Evolutionary conservation across 2,797 vertebrate genomes (phyloP), one percentile per base, ranked within the genome.

Genomic region (Alexandromys oeconomus): DNA sequence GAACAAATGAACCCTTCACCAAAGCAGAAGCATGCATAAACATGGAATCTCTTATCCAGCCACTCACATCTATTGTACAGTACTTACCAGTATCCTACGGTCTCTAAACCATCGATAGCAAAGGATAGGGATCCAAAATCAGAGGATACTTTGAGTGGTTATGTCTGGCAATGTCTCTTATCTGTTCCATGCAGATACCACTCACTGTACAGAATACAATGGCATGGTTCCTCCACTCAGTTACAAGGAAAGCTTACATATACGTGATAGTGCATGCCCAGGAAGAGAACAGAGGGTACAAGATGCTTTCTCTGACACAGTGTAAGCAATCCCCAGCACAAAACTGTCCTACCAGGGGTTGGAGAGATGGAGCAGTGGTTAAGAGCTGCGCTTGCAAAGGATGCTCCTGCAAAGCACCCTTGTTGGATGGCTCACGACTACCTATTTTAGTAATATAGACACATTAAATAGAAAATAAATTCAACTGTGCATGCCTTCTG

Each of bases 381-480:
- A 69, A 51, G 12, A 67, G 3, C 43, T 67, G 19, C 29, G 5
- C 43, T 29, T 65, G 9, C 27, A 46, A 1, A 84, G 17, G 25
- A 23, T 10, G 6, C 48, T 48, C 11, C 48, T 48, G 48, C 82
- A 13, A 67, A 67, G 3, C 9, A 48, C 19, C 6, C 31, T 48
- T 67, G 29, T 65, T 48, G 43, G 6, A 67, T 67, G 43, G 31
- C 29, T n/a, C 8, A 63, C 43, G 61, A 82, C 15, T 7, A 82
- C 27, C 59, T 48, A 67, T 48, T 94, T 9, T 34, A 93, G 21
- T 21, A 81, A 54, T 84, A 27, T 48, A 61, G 29, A 91, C 25
- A 85, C 77, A 84, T 80, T 67, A 93, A 46, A 48, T 71, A 84
- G 29, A 43, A 69, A 87, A 89, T n/a, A 85, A 54, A 15, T 29